These are phyloP conservation scores for Tauraco erythrolophus DNA, from an alignment of 2,113 vertebrate genomes.

Conservation along the genomic window DNA sequence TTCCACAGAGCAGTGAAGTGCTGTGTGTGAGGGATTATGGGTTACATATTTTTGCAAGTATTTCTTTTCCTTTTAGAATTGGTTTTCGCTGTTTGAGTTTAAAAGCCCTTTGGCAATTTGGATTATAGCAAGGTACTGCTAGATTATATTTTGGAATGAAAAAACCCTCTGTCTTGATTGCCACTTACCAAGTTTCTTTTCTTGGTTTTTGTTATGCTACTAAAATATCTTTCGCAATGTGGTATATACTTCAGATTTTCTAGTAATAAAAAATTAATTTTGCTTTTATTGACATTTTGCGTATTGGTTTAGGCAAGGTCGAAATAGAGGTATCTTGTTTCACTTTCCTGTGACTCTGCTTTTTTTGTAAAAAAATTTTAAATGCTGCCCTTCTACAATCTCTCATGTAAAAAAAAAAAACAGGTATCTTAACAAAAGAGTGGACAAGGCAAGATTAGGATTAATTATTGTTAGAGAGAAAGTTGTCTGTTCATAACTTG, in stretches of 20 bases:
- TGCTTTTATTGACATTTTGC: not conserved
- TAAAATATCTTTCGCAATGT: not conserved
- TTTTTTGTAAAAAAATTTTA: not conserved
- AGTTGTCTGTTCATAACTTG: not conserved
- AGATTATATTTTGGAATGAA: not conserved
- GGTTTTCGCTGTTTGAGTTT: not conserved
- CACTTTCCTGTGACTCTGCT: not conserved
- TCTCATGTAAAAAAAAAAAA: not conserved
- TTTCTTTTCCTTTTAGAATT: slow-evolving; percentile 7
- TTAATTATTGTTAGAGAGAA: not conserved
- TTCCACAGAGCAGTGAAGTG: not conserved
- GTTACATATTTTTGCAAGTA: not conserved
- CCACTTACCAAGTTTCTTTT: not conserved
- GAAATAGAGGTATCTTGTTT: not conserved
- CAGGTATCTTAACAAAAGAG: not conserved
- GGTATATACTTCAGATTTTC: not conserved
- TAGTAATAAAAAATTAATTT: not conserved
- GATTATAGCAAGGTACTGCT: not conserved
- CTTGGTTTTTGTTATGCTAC: not conserved
- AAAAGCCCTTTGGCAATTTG: not conserved
- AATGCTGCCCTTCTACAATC: not conserved
- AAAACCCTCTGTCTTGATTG: not conserved
- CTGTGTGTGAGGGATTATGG: not conserved
- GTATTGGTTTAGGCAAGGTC: not conserved
- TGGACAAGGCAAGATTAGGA: not conserved